Evolutionary conservation across 2,888 invertebrate species (phyloP).

Genomic region (Chymomyza fuscimana): DNA sequence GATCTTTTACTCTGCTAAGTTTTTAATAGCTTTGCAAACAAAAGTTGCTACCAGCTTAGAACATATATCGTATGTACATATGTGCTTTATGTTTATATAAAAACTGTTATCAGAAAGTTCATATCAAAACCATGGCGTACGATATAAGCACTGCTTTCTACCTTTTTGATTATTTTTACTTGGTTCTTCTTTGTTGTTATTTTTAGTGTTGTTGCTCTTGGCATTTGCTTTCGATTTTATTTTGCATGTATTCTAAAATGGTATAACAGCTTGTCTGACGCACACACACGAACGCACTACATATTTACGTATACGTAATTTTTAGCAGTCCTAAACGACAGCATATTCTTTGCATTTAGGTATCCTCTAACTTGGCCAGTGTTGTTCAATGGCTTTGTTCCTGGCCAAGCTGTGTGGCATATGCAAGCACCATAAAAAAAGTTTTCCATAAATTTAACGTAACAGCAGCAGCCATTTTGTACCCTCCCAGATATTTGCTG

Average conservation of each 20-base stretch:
- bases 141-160: no score
- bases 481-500: conserved; percentile 14
- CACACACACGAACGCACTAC: not conserved
- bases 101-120: not conserved
- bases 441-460: conserved; percentile 58
- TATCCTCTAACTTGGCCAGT: not conserved
- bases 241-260: not conserved
- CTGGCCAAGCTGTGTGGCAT: conserved; percentile 32
- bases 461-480: conserved; percentile 27
- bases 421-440: conserved; percentile 57
- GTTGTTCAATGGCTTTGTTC: conserved; percentile 29
- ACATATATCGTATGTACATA: not conserved
- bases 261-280: not conserved
- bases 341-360: conserved; percentile 20
- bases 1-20: not conserved
- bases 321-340: not conserved
- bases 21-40: not conserved
- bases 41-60: not conserved
- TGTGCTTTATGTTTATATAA: conserved; percentile 13
- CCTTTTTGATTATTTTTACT: not conserved
- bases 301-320: conserved; percentile 13
- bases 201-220: not conserved
- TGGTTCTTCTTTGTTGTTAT: not conserved
- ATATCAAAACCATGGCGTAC: not conserved
- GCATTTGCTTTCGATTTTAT: conserved; percentile 1